Conservation (phyloP, 2,797 vertebrate species). For the Hephaestus fuliginosus region DNA sequence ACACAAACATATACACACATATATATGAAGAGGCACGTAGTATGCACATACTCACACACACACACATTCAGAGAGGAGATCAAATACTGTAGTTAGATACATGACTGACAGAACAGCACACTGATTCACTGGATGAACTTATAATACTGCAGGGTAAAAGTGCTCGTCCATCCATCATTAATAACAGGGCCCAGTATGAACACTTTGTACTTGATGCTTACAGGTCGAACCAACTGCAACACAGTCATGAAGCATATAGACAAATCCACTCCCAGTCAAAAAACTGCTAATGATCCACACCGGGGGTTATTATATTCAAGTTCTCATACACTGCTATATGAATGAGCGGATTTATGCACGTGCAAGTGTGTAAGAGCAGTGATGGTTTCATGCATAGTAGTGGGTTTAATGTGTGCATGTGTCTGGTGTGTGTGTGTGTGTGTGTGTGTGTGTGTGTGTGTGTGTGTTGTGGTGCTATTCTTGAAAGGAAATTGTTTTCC, state of each 20-base stretch:
- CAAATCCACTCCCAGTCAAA: constrained; percentile 37
- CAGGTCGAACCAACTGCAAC: constrained; percentile 42
- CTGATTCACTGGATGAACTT: constrained; percentile 53
- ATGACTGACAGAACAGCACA: constrained; percentile 67
- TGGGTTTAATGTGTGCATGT: background rate
- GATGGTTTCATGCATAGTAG: background rate
- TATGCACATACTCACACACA: background rate
- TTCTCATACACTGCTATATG: background rate
- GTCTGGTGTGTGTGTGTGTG: background rate
- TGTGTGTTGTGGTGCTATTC: background rate
- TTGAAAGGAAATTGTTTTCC: constrained; percentile 17
- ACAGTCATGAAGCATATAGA: constrained; percentile 27
- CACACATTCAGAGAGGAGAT: constrained; percentile 24
- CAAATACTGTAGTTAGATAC: constrained; percentile 36
- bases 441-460: background rate
- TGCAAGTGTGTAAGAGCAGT: background rate
- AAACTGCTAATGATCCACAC: constrained; percentile 57
- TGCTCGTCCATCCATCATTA: constrained; percentile 73
- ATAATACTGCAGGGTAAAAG: constrained; percentile 52
- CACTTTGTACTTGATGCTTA: constrained; percentile 33
- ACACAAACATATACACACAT: background rate
- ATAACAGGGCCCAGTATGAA: constrained; percentile 52
- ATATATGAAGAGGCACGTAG: background rate
- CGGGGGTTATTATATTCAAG: constrained; percentile 39
- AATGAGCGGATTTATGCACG: constrained; percentile 2